phyloP scores from a whole-genome alignment of 2,113 vertebrate species.

The Dinomys branickii region DNA sequence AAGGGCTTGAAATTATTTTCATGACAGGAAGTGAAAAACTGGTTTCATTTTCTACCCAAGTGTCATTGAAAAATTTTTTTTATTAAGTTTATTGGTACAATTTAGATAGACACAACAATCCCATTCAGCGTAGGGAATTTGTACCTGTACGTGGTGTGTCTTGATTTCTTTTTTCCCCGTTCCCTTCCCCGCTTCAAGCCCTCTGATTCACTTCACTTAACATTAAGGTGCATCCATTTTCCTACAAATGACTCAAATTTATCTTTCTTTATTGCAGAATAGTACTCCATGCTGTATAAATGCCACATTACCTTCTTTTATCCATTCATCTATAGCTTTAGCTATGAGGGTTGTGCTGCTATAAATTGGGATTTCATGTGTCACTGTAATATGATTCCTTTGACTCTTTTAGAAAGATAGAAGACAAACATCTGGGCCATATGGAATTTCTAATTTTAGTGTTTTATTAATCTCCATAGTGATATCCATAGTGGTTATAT shows the following conservation, averaged over 20 bases:
- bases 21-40: neutral
- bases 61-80: neutral
- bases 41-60: neutral
- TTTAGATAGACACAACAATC: neutral
- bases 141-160: neutral
- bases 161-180: neutral
- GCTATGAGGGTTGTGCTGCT: neutral
- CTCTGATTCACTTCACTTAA: neutral
- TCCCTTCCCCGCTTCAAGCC: neutral
- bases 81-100: neutral
- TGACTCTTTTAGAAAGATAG: neutral
- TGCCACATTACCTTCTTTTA: neutral
- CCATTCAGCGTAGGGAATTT: neutral
- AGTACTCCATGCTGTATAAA: neutral
- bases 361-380: neutral
- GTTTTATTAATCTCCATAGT: neutral
- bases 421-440: neutral
- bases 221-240: neutral
- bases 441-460: neutral
- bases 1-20: neutral
- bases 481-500: neutral
- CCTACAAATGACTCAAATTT: neutral
- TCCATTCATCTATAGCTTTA: neutral
- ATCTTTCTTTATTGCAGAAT: neutral
- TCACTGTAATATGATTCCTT: neutral